Conservation (phyloP, 2,888 invertebrate genomes). For the Apantesis nais region DNA sequence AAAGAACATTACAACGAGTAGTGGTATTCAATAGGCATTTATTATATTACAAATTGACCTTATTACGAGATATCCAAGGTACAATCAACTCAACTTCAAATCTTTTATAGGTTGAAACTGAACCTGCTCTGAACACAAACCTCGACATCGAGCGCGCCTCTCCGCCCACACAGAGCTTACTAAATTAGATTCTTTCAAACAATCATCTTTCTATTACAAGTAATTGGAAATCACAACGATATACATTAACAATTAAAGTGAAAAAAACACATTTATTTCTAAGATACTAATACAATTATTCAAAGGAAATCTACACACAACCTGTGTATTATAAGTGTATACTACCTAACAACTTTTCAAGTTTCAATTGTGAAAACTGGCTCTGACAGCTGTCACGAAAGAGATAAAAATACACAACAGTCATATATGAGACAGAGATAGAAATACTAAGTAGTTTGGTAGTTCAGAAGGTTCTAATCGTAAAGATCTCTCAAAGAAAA, state of each 20-base stretch:
- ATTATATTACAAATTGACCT: neutral
- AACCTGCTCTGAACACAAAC: slow-evolving; percentile 9
- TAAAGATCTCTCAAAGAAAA: slow-evolving; percentile 18
- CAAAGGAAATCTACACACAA: slow-evolving; percentile 27
- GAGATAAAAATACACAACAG: slow-evolving; percentile 45
- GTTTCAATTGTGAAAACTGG: slow-evolving; percentile 74
- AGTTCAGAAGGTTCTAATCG: slow-evolving; percentile 35
- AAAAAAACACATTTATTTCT: slow-evolving; percentile 22
- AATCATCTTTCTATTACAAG: slow-evolving; percentile 6
- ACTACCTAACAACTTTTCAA: slow-evolving; percentile 59
- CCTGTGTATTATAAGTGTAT: slow-evolving; percentile 20
- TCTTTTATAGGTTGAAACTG: slow-evolving; percentile 3
- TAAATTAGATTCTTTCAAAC: slow-evolving; percentile 5
- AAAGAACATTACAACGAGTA: neutral
- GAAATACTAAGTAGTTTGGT: slow-evolving; percentile 12
- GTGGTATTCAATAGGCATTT: neutral
- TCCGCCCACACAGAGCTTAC: slow-evolving; percentile 8
- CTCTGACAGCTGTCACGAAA: slow-evolving; percentile 65
- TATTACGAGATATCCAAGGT: neutral
- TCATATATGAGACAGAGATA: slow-evolving; percentile 36
- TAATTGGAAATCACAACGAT: slow-evolving; percentile 7
- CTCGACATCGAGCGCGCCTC: slow-evolving; percentile 3
- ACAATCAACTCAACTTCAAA: slow-evolving; percentile 1
- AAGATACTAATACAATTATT: slow-evolving; percentile 23
- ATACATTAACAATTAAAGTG: slow-evolving; percentile 12